Percentiles rank a stretch among this genome's conserved stretches.
Conservation (phyloP, 2,113 vertebrate species). For the Pardalotus punctatus region DNA sequence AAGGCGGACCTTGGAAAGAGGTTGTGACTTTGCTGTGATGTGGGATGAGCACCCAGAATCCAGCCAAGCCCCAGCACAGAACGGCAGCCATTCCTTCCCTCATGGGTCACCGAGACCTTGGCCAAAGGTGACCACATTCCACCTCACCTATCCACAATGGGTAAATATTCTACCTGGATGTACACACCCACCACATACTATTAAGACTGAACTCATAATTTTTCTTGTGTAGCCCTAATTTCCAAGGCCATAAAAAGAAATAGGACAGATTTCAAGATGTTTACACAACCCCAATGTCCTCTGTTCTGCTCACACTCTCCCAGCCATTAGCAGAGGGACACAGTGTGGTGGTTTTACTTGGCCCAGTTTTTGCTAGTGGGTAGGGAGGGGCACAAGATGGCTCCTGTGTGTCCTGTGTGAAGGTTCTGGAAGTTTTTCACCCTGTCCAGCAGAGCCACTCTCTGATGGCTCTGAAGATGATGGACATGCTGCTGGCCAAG, state of each 20-base stretch:
- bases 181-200: too few relatives aligned
- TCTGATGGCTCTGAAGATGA: too few relatives aligned
- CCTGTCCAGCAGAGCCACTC: too few relatives aligned
- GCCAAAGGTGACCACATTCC: neutral
- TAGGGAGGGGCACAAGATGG: too few relatives aligned
- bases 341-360: too few relatives aligned
- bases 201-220: neutral
- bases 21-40: neutral
- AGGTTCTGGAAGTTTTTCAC: too few relatives aligned
- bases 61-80: neutral
- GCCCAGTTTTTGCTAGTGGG: too few relatives aligned
- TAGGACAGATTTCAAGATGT: neutral
- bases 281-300: neutral
- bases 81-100: neutral
- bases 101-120: too few relatives aligned
- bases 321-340: neutral
- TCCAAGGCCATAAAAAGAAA: neutral
- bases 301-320: neutral
- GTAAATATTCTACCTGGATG: neutral
- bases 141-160: neutral
- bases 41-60: neutral
- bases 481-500: too few relatives aligned
- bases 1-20: neutral
- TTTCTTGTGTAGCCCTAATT: neutral
- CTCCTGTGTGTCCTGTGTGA: too few relatives aligned